A percentile compares a stretch with the other conserved stretches of the same genome.
These are phyloP conservation scores for Ianthella basta DNA, from an alignment of 37 sponge, comb jelly and placozoan species.

Conservation along the genomic window DNA sequence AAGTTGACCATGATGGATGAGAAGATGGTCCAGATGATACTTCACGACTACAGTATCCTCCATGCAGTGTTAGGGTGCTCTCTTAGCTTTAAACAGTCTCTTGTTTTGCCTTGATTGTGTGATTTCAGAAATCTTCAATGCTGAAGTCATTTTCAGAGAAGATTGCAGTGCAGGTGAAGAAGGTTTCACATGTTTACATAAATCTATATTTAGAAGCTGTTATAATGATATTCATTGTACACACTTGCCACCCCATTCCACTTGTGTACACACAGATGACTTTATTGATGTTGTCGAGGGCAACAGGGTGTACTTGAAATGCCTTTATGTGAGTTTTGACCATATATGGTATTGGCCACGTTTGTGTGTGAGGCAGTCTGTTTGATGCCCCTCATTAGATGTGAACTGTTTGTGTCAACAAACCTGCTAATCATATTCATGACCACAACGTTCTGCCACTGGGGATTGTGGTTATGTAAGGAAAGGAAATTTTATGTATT, in stretches of 20 bases:
- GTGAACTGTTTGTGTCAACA: too few relatives aligned
- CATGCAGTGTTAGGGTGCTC: too few relatives aligned
- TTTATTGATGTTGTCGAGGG: constrained; percentile 97
- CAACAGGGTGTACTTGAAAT: constrained; percentile 97
- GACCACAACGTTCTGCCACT: too few relatives aligned
- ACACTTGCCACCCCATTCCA: too few relatives aligned
- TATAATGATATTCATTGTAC: too few relatives aligned
- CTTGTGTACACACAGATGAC: constrained; percentile 71
- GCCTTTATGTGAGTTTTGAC: constrained; percentile 84
- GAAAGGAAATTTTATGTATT: neutral
- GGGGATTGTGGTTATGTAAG: too few relatives aligned
- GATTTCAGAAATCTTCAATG: constrained; percentile 86
- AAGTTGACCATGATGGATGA: constrained; percentile 91
- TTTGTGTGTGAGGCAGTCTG: neutral
- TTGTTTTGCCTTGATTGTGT: neutral
- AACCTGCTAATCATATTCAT: too few relatives aligned
- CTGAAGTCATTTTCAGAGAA: constrained; percentile 83
- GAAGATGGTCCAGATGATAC: constrained; percentile 91
- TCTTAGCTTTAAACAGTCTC: neutral
- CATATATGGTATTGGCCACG: neutral
- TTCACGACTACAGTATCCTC: constrained; percentile 98
- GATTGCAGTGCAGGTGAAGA: constrained; percentile 89
- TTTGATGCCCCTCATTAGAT: too few relatives aligned
- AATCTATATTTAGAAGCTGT: too few relatives aligned
- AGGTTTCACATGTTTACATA: too few relatives aligned